Conservation (phyloP, 2,113 vertebrate species). For the Lichenostomus cassidix region DNA sequence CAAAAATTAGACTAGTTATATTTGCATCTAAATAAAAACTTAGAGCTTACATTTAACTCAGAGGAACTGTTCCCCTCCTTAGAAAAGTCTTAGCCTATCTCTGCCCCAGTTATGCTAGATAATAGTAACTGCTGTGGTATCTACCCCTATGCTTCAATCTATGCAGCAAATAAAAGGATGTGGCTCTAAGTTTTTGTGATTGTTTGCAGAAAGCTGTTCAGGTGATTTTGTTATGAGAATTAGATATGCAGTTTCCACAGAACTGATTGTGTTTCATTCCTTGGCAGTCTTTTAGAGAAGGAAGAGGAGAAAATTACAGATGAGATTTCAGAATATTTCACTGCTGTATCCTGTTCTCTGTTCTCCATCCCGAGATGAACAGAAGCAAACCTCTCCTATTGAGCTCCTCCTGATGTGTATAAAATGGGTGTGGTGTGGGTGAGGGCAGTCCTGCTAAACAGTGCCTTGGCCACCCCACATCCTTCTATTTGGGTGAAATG, state of each 20-base stretch:
- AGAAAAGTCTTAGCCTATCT: neutral
- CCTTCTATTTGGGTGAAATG: neutral
- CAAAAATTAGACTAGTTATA: neutral
- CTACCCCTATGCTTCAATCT: neutral
- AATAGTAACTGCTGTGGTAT: neutral
- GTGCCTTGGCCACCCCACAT: neutral
- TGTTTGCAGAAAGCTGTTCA: neutral
- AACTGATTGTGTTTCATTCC: neutral
- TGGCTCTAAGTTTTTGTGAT: neutral
- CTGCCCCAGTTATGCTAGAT: neutral
- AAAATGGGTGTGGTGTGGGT: neutral
- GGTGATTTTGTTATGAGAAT: neutral
- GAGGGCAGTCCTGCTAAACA: neutral
- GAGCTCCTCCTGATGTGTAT: neutral
- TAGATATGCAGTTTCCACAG: neutral
- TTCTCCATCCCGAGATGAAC: neutral
- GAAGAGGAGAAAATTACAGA: neutral
- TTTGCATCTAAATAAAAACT: neutral
- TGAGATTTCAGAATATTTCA: neutral
- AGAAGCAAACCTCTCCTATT: neutral
- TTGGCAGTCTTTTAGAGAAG: neutral
- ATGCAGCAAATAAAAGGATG: neutral
- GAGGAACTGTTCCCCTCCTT: neutral
- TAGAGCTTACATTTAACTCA: neutral
- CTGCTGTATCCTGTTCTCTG: neutral